These are phyloP conservation scores for Pollimyrus isidori DNA, from an alignment of 2,113 vertebrate genomes.

Conservation along the genomic window DNA sequence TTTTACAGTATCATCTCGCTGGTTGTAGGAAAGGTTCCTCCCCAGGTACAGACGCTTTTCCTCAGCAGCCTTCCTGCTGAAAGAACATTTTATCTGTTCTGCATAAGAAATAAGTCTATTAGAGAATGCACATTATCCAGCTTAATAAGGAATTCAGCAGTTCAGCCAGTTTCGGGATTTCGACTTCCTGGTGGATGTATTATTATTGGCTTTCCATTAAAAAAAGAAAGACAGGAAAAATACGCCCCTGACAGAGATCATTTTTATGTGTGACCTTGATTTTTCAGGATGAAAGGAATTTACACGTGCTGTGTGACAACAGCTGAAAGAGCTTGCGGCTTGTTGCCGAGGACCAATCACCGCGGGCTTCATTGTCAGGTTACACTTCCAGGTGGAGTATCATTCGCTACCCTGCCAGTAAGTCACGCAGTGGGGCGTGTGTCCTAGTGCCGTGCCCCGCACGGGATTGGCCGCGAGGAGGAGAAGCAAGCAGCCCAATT, in stretches of 20 bases:
- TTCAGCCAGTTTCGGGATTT: background rate
- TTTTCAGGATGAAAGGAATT: background rate
- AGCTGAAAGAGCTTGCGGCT: background rate
- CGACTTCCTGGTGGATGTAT: background rate
- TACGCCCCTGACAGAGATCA: background rate
- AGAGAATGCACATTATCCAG: background rate
- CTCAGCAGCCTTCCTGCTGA: background rate
- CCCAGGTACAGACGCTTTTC: background rate
- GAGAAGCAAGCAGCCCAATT: background rate
- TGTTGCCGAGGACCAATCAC: background rate
- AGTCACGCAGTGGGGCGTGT: background rate
- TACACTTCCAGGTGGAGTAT: background rate
- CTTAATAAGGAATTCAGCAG: background rate
- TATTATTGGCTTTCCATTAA: background rate
- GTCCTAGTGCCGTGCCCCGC: background rate
- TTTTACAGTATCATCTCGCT: background rate
- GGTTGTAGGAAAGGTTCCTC: background rate
- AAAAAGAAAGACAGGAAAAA: background rate
- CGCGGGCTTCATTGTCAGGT: background rate
- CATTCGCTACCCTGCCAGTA: background rate
- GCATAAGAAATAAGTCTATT: conserved; percentile 1
- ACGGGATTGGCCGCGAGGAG: background rate
- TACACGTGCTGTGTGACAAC: background rate
- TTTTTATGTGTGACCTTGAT: background rate
- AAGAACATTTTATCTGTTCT: background rate